phyloP scores from a whole-genome alignment of 2,113 vertebrate species.

The Neodon shergylaensis region DNA sequence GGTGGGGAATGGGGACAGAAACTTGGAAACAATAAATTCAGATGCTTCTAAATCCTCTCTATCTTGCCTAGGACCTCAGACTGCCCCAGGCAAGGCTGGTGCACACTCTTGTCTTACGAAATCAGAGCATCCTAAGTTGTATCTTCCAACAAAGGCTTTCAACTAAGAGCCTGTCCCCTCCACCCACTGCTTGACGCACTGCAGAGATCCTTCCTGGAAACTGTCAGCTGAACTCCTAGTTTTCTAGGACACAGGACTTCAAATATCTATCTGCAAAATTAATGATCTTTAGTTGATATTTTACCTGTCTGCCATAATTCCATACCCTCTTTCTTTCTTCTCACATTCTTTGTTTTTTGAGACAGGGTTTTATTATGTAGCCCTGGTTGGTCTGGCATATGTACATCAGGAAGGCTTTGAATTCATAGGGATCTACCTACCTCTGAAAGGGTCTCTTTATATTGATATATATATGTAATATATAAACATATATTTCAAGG shows the following conservation, averaged over 20 bases:
- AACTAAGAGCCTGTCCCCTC: neutral
- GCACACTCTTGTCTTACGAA: neutral
- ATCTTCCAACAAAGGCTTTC: neutral
- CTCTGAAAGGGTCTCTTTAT: neutral
- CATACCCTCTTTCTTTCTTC: neutral
- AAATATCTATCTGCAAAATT: neutral
- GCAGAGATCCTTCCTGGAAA: neutral
- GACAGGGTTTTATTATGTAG: neutral
- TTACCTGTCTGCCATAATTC: neutral
- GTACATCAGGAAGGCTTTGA: neutral
- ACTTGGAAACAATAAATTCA: neutral
- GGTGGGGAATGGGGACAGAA: neutral
- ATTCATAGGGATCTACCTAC: neutral
- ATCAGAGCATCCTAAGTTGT: neutral
- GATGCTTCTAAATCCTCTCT: neutral
- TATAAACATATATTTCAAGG: neutral
- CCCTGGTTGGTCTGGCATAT: neutral
- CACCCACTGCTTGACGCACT: neutral
- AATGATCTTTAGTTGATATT: neutral
- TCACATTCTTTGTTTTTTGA: neutral
- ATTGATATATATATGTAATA: neutral
- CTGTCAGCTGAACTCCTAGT: neutral
- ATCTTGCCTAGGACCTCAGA: neutral
- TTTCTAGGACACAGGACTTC: neutral
- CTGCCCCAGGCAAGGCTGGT: accelerated